Conservation (phyloP, 1,140 invertebrate genomes). For the Camponotus vicinus region DNA sequence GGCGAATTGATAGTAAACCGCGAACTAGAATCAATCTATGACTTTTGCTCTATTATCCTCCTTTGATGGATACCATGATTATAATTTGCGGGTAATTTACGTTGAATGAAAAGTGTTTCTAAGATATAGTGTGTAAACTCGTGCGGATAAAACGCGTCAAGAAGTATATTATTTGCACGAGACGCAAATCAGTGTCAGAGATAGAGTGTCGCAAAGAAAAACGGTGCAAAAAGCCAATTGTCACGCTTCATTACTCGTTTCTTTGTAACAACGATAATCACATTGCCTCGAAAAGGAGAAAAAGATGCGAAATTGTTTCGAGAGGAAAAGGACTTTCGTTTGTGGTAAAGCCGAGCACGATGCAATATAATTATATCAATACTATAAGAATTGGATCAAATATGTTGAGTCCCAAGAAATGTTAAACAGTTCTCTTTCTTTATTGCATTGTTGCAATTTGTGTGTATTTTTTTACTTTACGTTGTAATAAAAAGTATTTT, state of each 20-base stretch:
- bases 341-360: constrained; percentile 73
- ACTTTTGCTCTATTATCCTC: neutral
- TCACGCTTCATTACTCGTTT: constrained; percentile 80
- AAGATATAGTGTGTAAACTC: neutral
- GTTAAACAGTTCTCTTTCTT: neutral
- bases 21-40: neutral
- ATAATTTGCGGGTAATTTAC: neutral
- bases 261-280: constrained; percentile 60
- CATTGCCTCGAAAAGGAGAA: constrained; percentile 69
- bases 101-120: neutral
- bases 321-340: constrained; percentile 86
- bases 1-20: neutral
- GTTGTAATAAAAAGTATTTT: neutral
- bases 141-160: too few species aligned
- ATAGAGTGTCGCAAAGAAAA: neutral
- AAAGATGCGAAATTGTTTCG: constrained; percentile 82
- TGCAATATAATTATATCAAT: constrained; percentile 25
- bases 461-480: neutral
- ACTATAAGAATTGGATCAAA: neutral
- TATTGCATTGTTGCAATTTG: neutral
- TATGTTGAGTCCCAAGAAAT: neutral
- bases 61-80: too few species aligned
- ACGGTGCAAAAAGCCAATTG: constrained; percentile 71
- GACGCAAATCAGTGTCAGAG: neutral
- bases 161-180: constrained; percentile 10